Conservation (phyloP, 53 echinoderm and acorn worm genomes). For the Glandiceps talaboti region DNA sequence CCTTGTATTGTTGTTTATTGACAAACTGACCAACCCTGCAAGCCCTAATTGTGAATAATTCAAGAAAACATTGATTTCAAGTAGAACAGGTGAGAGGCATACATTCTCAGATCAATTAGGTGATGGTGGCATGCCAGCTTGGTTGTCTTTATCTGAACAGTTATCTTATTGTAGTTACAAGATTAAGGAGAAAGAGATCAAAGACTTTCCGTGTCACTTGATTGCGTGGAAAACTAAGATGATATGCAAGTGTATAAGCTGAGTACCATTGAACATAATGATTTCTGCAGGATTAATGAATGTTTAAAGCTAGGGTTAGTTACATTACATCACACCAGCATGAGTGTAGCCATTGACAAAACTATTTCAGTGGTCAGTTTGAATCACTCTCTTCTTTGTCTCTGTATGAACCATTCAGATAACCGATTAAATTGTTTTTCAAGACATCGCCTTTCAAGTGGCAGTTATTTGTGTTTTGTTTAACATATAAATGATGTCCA, state of each 20-base stretch:
- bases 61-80: background rate
- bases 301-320: too few species aligned
- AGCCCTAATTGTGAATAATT: background rate
- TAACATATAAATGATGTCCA: background rate
- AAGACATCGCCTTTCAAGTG: background rate
- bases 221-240: background rate
- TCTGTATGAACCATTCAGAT: background rate
- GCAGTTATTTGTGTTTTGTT: background rate
- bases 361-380: background rate
- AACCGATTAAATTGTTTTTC: background rate
- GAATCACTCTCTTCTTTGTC: background rate
- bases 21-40: background rate
- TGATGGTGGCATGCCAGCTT: background rate
- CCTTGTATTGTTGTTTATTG: background rate
- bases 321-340: background rate
- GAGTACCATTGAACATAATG: background rate
- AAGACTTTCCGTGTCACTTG: background rate
- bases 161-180: background rate
- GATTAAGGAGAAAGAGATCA: background rate
- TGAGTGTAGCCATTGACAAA: too few species aligned
- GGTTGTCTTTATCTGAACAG: background rate
- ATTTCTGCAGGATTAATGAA: background rate
- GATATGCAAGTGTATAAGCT: background rate
- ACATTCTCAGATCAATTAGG: background rate
- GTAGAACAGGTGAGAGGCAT: background rate